Percentiles rank a stretch among this genome's conserved stretches.
phyloP scores from a whole-genome alignment of 1,140 invertebrate genomes.

The Platyscapa corneri region DNA sequence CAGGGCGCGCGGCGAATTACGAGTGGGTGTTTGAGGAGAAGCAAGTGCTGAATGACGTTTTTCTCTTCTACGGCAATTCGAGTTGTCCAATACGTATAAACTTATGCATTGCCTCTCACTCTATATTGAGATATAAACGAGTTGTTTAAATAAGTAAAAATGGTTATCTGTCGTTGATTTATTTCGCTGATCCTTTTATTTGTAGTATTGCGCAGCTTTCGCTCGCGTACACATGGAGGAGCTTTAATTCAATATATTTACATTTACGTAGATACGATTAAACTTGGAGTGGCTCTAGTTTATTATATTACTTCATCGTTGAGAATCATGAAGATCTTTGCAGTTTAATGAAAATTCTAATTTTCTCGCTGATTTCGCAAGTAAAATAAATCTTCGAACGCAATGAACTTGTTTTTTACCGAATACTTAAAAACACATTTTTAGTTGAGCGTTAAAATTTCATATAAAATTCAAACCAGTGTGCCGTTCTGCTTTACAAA shows the following conservation, averaged over 20 bases:
- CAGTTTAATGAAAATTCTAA: no score
- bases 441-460: not conserved
- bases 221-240: no score
- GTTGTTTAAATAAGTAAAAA: no score
- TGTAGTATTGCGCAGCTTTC: no score
- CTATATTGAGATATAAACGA: constrained; percentile 24
- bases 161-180: constrained; percentile 27
- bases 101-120: constrained; percentile 40
- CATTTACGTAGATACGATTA: no score
- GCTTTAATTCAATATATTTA: no score
- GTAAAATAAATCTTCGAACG: not conserved
- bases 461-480: not conserved
- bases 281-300: no score
- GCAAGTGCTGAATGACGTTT: constrained; percentile 37
- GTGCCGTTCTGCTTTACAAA: not conserved
- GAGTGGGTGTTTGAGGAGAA: not conserved
- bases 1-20: not conserved
- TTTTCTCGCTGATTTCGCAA: not conserved
- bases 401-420: no score
- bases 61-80: not conserved
- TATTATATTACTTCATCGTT: no score
- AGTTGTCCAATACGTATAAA: not conserved
- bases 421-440: not conserved
- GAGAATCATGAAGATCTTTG: no score
- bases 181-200: not conserved